A percentile compares a stretch with the other conserved stretches of the same genome.
Evolutionary conservation across 1,140 invertebrate species (phyloP).

Genomic region (Araneus ventricosus): DNA sequence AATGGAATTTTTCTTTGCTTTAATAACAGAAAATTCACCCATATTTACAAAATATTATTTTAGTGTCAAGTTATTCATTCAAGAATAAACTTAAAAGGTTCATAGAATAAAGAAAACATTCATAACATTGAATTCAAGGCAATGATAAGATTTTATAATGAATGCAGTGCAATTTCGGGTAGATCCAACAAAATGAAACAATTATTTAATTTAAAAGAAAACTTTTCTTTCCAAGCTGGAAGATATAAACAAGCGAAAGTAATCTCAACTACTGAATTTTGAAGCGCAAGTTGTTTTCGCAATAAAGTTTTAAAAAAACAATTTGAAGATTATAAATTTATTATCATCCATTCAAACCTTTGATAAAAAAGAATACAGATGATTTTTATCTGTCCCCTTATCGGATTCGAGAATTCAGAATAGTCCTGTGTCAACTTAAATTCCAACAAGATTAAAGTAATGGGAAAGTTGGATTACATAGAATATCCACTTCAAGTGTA

Average conservation of each 20-base stretch:
- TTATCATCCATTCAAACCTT: not conserved
- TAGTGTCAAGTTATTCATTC: too few relatives aligned
- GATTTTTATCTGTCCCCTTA: conserved; percentile 9
- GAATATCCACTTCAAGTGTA: conserved; percentile 39
- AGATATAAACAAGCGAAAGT: not conserved
- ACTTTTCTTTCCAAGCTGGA: not conserved
- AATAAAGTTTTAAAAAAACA: not conserved
- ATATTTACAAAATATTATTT: too few relatives aligned
- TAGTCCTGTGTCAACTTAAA: conserved; percentile 31
- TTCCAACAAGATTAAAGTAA: conserved; percentile 61
- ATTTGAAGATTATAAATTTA: not conserved
- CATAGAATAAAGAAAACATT: too few relatives aligned
- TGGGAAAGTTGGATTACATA: conserved; percentile 40
- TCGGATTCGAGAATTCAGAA: not conserved
- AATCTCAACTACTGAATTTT: not conserved
- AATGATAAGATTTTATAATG: too few relatives aligned
- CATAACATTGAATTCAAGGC: too few relatives aligned
- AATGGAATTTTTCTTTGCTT: too few relatives aligned
- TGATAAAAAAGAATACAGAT: not conserved
- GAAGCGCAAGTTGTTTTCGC: not conserved
- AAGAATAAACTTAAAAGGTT: too few relatives aligned
- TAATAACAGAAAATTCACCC: too few relatives aligned
- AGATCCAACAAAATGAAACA: not conserved
- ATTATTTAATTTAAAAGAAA: too few relatives aligned
- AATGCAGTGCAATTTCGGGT: not conserved